Conservation (phyloP, 2,888 invertebrate species). For the Cosmia trapezina region DNA sequence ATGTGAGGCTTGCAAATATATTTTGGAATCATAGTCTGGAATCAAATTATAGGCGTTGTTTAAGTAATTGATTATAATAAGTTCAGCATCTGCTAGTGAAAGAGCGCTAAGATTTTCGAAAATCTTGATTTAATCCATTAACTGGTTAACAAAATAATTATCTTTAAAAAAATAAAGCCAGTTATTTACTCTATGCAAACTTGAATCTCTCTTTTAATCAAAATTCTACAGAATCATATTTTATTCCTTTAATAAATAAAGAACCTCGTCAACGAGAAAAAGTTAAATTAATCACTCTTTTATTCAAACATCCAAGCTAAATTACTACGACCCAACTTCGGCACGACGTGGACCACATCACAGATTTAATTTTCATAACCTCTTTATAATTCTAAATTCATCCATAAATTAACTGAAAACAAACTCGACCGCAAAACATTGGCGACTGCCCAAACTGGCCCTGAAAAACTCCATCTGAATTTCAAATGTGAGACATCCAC, state of each 20-base stretch:
- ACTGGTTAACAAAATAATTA: background rate
- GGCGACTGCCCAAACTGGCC: slow-evolving; percentile 77
- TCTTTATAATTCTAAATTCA: slow-evolving; percentile 68
- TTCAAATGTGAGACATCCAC: slow-evolving; percentile 77
- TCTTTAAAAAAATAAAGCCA: background rate
- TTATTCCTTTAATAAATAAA: slow-evolving; percentile 41
- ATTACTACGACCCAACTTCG: slow-evolving; percentile 45
- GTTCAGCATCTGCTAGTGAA: background rate
- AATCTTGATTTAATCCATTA: background rate
- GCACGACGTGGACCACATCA: slow-evolving; percentile 51
- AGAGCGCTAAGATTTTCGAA: background rate
- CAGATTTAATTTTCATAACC: slow-evolving; percentile 67
- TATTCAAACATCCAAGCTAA: slow-evolving; percentile 55
- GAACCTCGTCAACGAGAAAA: slow-evolving; percentile 43
- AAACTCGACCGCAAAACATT: slow-evolving; percentile 79
- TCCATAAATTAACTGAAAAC: slow-evolving; percentile 84
- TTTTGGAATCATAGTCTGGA: background rate
- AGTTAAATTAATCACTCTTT: slow-evolving; percentile 60
- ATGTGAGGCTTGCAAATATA: background rate
- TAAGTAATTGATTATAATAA: background rate
- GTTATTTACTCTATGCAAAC: background rate
- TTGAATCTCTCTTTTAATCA: slow-evolving; percentile 5
- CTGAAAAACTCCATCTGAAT: slow-evolving; percentile 81
- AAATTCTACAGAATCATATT: slow-evolving; percentile 18
- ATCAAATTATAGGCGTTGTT: no score